Base-by-base conservation (phyloP, 2,113 vertebrate genomes). In the Leptocoma aspasia region DNA sequence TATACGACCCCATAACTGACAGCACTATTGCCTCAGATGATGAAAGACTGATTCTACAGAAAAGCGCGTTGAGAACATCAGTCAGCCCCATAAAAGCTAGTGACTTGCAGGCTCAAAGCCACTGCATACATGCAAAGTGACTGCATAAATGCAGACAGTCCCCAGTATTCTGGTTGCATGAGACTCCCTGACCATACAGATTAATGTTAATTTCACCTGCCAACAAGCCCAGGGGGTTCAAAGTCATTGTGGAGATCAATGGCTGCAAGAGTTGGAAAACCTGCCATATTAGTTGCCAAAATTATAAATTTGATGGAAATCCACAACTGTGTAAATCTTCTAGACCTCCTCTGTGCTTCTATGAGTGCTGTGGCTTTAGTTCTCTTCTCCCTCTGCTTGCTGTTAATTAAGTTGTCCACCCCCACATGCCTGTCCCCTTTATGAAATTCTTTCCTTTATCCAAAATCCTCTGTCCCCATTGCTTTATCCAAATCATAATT, bases 211-310 rank as follows among this genome's bases (percentile, higher is more conserved):
- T 68, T 82, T 90, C 44, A 68, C 65, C 59, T 53, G 22, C 19
- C 24, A 31, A 6, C 77, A 92, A 80, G 11, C 33, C 66, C 68
- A n/a, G 7, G 13, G 27, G 18, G 6, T 27, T 88, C 37, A 70
- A 73, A 87, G 42, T 59, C 39, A 37, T 17, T 73, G 49, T 35
- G 22, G 24, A 82, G 33, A 59, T 41, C 78, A 64, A 76, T 65
- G 71, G 57, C 66, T 95, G 63, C 41, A 94, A 26, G 23, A 78
- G 16, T 28, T 84, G 60, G 69, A 92, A 92, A 59, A 53, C 5
- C 13, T 84, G 21, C 16, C 37, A 11, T 3, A 5, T 44, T 80
- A 57, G 11, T 61, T 72, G 76, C 66, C 75, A 92, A 33, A 82
- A 85, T 83, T 61, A 35, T 41, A 70, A 42, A 72, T 39, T 42